Conservation (phyloP, 2,888 invertebrate genomes). For the Nycteola revayana region DNA sequence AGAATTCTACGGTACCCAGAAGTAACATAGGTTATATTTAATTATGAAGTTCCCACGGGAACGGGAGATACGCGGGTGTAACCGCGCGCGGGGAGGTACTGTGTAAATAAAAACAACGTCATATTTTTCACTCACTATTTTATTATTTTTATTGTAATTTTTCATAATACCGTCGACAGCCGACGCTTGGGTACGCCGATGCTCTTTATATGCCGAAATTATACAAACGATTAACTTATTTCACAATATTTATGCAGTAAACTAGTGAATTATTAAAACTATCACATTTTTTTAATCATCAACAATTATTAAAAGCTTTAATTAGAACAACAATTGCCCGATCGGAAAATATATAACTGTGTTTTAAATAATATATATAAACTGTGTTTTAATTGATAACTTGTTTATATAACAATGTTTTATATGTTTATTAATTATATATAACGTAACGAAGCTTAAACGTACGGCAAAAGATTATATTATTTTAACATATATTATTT, state of each 20-base stretch:
- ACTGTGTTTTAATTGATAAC: slow-evolving; percentile 4
- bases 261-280: slow-evolving; percentile 45
- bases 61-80: no score
- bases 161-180: slow-evolving; percentile 73
- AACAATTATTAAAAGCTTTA: slow-evolving; percentile 74
- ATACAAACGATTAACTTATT: slow-evolving; percentile 38
- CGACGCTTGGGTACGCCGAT: slow-evolving; percentile 49
- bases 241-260: slow-evolving; percentile 42
- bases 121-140: slow-evolving; percentile 68
- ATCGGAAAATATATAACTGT: slow-evolving; percentile 24
- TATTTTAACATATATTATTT: no score
- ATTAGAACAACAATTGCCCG: slow-evolving; percentile 58
- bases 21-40: no score
- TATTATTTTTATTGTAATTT: slow-evolving; percentile 81
- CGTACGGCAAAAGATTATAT: no score
- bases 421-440: no score
- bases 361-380: slow-evolving; percentile 18
- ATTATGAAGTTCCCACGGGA: no score
- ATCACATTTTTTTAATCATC: slow-evolving; percentile 53
- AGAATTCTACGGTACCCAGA: no score
- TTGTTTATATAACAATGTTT: no score
- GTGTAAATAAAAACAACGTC: slow-evolving; percentile 42
- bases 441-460: no score
- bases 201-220: slow-evolving; percentile 52
- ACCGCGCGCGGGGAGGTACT: no score